A percentile compares a stretch with the other conserved stretches of the same genome.
phyloP scores from a whole-genome alignment of 2,888 invertebrate genomes.

The Stenichneumon culpator region DNA sequence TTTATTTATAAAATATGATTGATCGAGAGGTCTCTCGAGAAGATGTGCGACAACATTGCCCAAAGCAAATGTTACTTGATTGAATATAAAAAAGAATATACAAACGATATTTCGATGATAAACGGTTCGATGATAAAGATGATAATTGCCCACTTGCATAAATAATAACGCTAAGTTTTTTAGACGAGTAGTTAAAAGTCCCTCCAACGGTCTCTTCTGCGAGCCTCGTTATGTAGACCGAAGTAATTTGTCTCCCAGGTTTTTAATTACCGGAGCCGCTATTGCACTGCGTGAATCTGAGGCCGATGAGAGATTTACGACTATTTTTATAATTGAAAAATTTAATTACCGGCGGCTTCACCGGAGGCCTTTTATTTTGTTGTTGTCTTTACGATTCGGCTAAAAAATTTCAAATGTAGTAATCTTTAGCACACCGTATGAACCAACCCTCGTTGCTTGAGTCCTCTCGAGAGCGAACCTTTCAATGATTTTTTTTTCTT shows the following conservation, averaged over 20 bases:
- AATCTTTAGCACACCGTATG: slow-evolving; percentile 33
- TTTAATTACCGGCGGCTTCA: slow-evolving; percentile 25
- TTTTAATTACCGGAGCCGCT: background rate
- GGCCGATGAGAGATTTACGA: slow-evolving; percentile 62
- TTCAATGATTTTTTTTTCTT: slow-evolving; percentile 48
- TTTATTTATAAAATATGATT: slow-evolving; percentile 68
- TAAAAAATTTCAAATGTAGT: slow-evolving; percentile 43
- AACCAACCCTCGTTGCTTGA: slow-evolving; percentile 54
- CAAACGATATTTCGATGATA: slow-evolving; percentile 17
- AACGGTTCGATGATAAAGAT: too few relatives aligned
- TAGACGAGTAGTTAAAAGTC: slow-evolving; percentile 1
- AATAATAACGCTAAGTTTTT: slow-evolving; percentile 19
- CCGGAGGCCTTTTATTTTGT: slow-evolving; percentile 23
- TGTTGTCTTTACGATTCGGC: slow-evolving; percentile 1
- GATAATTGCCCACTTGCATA: slow-evolving; percentile 8
- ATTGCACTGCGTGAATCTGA: slow-evolving; percentile 33
- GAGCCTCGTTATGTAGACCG: slow-evolving; percentile 27
- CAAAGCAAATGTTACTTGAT: slow-evolving; percentile 27
- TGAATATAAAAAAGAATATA: slow-evolving; percentile 42
- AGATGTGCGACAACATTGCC: slow-evolving; percentile 58
- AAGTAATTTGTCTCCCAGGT: background rate
- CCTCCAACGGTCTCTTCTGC: too few relatives aligned
- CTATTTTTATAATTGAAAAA: slow-evolving; percentile 56
- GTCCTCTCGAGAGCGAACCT: slow-evolving; percentile 74
- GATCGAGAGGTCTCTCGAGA: slow-evolving; percentile 72